Percentiles rank a stretch among this genome's conserved stretches.
Evolutionary conservation across 2,888 invertebrate genomes (phyloP).

Genomic region (Protonemura montana): DNA sequence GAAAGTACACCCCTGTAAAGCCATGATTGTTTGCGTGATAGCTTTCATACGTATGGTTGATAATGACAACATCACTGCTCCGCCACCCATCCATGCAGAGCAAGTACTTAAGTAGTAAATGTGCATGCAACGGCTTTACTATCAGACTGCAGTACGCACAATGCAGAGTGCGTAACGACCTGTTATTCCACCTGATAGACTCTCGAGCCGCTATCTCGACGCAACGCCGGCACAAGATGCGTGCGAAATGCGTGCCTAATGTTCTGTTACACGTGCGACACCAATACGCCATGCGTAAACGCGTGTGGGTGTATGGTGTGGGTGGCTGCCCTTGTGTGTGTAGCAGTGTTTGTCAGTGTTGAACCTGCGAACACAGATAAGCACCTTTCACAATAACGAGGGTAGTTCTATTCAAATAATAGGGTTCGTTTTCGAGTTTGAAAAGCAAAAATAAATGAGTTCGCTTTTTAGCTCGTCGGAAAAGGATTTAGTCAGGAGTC

Average conservation of each 20-base stretch:
- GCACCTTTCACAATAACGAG: conserved; percentile 12
- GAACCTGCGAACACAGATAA: conserved; percentile 12
- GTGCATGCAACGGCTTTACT: neutral
- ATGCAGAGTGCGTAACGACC: neutral
- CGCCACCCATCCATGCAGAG: neutral
- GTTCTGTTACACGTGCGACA: neutral
- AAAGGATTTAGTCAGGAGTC: neutral
- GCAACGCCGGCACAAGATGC: conserved; percentile 2
- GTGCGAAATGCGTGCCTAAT: conserved; percentile 27
- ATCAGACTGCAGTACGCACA: neutral
- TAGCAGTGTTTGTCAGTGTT: neutral
- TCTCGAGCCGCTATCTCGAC: conserved; percentile 7
- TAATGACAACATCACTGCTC: neutral
- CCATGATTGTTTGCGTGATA: neutral
- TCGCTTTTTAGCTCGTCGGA: neutral
- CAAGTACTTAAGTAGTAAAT: neutral
- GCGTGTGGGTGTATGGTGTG: neutral
- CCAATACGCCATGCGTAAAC: neutral
- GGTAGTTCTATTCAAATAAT: neutral
- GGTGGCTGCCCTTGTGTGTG: neutral
- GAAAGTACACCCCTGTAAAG: neutral
- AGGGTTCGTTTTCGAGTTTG: conserved; percentile 5
- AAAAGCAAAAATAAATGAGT: conserved; percentile 12
- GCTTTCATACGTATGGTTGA: neutral
- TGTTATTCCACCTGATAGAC: conserved; percentile 30